These are phyloP conservation scores for Lasioglossum zephyrum DNA, from an alignment of 2,888 invertebrate species.

Conservation along the genomic window DNA sequence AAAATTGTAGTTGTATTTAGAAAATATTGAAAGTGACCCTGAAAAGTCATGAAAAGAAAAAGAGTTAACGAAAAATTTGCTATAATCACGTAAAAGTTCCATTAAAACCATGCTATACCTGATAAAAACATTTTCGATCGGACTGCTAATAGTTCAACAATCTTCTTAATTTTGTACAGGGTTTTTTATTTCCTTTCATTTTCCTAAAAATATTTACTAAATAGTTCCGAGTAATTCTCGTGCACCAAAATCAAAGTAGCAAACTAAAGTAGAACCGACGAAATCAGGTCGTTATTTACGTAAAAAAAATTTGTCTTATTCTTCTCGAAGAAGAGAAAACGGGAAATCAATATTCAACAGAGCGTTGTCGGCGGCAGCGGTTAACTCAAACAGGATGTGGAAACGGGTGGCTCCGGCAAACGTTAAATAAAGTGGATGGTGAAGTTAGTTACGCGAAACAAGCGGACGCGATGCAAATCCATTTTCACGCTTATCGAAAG, in stretches of 20 bases:
- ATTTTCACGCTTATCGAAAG: conserved; percentile 58
- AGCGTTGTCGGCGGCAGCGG: neutral
- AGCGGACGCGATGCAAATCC: conserved; percentile 52
- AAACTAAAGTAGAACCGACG: neutral
- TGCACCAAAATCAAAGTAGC: neutral
- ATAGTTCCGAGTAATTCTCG: neutral
- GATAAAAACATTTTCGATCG: too few species aligned
- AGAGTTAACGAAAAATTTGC: too few species aligned
- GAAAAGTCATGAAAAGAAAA: too few species aligned
- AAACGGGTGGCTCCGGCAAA: conserved; percentile 24
- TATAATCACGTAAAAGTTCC: too few species aligned
- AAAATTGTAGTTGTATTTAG: too few species aligned
- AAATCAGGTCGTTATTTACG: neutral
- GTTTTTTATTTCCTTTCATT: neutral
- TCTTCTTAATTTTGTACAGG: too few species aligned
- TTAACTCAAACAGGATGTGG: conserved; percentile 17
- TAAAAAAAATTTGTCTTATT: conserved; percentile 19
- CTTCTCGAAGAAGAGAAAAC: neutral
- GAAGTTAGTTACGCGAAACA: conserved; percentile 56
- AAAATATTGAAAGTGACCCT: too few species aligned
- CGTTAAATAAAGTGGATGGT: conserved; percentile 47
- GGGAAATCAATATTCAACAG: conserved; percentile 50
- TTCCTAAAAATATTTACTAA: neutral
- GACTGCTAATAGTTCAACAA: too few species aligned
- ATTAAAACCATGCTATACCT: too few species aligned